Evolutionary conservation across 2,797 vertebrate species (phyloP), one percentile per base, ranked within the genome.

Genomic region (Parauchenoglanis punctatus): DNA sequence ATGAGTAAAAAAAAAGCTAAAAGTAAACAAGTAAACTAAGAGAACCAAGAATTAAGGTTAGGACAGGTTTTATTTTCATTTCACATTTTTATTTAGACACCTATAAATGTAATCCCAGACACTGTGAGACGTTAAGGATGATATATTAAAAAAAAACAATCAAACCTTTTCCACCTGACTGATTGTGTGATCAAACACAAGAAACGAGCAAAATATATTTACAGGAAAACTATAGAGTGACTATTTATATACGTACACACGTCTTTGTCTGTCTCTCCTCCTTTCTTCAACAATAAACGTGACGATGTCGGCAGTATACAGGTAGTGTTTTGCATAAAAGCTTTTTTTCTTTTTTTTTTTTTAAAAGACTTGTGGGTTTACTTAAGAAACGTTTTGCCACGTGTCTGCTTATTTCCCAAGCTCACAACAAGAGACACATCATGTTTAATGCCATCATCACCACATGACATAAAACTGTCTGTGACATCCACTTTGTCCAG

Each of bases 261-360:
- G 1, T 81, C 40, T 25, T 54, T 63, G 6, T 73, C n/a, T 20
- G 25, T 49, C 1, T 7, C 2, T 2, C 3, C 54, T 59, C 18
- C 20, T n/a, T 80, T 59, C 13, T 73, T 63, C 18, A n/a, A 75
- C 35, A 75, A 35, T 28, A 63, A 82, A 17, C 44, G 25, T 75
- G 52, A 7, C 17, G 5, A 65, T 59, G 17, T 61, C 25, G 6
- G 44, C 28, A 28, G 49, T 15, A 13, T 76, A n/a, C 25, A 61
- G 18, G 68, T 65, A 35, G 78, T 46, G 12, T 65, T 86, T 68
- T 44, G 56, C n/a, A 75, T 83, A 35, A 63, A 63, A 83, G n/a
- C 4, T 83, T 68, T 75, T 52, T 85, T 83, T 31, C 31, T 31
- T 31, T 31, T 31, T 31, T 31, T 35, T 40, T 40, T 4, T 40